Evolutionary conservation across 2,888 invertebrate genomes (phyloP).

Genomic region (Calameuta filiformis): DNA sequence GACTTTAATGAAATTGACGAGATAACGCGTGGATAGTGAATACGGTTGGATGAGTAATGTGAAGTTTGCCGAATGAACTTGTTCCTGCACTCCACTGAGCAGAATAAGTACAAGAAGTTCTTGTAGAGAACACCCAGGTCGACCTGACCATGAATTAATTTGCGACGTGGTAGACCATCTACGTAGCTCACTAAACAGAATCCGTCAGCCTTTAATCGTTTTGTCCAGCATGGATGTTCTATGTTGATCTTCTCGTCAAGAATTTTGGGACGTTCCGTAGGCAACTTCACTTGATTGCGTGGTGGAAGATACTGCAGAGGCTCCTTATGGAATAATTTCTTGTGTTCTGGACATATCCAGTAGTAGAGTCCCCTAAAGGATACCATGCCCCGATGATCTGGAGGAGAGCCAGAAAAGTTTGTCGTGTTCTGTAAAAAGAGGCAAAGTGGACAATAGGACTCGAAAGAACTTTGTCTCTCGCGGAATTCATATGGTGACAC

Average conservation of each 20-base stretch:
- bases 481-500: slow-evolving; percentile 70
- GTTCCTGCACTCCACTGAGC: slow-evolving; percentile 67
- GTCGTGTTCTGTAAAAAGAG: slow-evolving; percentile 59
- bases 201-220: slow-evolving; percentile 69
- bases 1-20: slow-evolving; percentile 66
- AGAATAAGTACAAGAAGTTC: slow-evolving; percentile 71
- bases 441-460: slow-evolving; percentile 73
- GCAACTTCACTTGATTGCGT: slow-evolving; percentile 57
- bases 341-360: slow-evolving; percentile 73
- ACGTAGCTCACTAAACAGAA: slow-evolving; percentile 74
- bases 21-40: slow-evolving; percentile 62
- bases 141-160: slow-evolving; percentile 65
- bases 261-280: slow-evolving; percentile 67
- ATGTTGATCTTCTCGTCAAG: slow-evolving; percentile 55
- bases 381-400: slow-evolving; percentile 70
- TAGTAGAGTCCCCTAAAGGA: slow-evolving; percentile 70
- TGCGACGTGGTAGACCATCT: slow-evolving; percentile 68
- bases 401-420: slow-evolving; percentile 65
- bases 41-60: slow-evolving; percentile 67
- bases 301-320: slow-evolving; percentile 67
- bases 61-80: slow-evolving; percentile 70
- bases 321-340: slow-evolving; percentile 64
- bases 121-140: slow-evolving; percentile 68
- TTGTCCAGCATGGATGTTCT: slow-evolving; percentile 60
- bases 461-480: slow-evolving; percentile 67